A percentile compares a stretch with the other conserved stretches of the same genome.
Conservation (phyloP, 64 coral and sea anemone genomes). For the Stichodactyla helianthus region DNA sequence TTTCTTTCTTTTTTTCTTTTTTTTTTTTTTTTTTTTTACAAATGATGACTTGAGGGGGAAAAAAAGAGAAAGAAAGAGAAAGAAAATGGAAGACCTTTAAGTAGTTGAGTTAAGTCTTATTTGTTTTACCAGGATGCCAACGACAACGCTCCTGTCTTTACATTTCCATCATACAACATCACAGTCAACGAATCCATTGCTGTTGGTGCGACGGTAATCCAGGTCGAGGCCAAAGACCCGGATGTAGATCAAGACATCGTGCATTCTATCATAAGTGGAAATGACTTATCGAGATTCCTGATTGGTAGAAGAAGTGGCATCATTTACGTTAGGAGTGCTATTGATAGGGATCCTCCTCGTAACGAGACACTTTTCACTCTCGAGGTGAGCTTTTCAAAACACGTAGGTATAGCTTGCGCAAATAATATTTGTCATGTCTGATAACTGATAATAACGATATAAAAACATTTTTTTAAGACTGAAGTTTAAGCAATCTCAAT, state of each 20-base stretch:
- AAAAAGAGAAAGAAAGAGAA: too few species aligned
- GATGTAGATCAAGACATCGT: slow-evolving; percentile 51
- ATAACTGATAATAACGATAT: too few species aligned
- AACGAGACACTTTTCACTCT: slow-evolving; percentile 67
- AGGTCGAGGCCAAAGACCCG: slow-evolving; percentile 54
- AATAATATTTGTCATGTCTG: too few species aligned
- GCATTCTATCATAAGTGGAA: slow-evolving; percentile 71
- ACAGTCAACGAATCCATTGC: slow-evolving; percentile 47
- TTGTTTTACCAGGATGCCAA: slow-evolving; percentile 37
- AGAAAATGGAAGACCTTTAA: too few species aligned
- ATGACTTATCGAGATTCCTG: slow-evolving; percentile 56
- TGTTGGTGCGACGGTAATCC: slow-evolving; percentile 40
- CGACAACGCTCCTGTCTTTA: slow-evolving; percentile 30
- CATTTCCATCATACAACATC: slow-evolving; percentile 32
- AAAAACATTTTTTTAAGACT: too few species aligned
- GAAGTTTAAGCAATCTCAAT: too few species aligned
- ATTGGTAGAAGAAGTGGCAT: slow-evolving; percentile 73
- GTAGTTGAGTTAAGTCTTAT: background rate
- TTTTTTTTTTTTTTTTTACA: too few species aligned
- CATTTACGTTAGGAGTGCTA: slow-evolving; percentile 43
- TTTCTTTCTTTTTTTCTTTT: too few species aligned
- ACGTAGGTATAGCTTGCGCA: too few species aligned
- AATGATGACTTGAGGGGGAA: too few species aligned
- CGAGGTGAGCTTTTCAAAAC: slow-evolving; percentile 10
- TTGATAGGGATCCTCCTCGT: slow-evolving; percentile 83